Evolutionary conservation across 2,113 vertebrate genomes (phyloP), one percentile per base, ranked within the genome.

Genomic region (Cryptomyrus ogoouensis): DNA sequence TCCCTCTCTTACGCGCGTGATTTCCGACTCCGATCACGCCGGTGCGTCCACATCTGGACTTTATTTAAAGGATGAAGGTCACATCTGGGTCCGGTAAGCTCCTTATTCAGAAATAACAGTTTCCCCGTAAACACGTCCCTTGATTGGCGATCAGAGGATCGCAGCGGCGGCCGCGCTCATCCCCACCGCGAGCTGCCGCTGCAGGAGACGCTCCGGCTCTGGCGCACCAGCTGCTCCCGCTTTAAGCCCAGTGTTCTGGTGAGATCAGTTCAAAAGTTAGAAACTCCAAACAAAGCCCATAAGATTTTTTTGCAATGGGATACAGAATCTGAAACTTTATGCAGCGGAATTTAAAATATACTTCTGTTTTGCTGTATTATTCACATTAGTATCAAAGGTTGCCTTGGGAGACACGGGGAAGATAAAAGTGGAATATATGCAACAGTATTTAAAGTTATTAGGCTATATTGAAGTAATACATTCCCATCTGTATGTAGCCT

Each of bases 41-140:
- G 62, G 31, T 88, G 24, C 87, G 52, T 88, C 42, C 56, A 89
- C 62, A 91, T 91, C 89, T 90, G 88, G 89, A 89, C 74, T 90
- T 87, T 89, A 74, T 31, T 85, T 89, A 91, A 87, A 89, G 83
- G 24, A 88, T 87, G 90, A 31, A 89, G 70, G 90, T 89, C 91
- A 83, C 88, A 90, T 42, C 62, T 89, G 88, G 77, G 90, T 87
- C 90, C 87, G 89, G 13, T 90, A 88, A 89, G 88, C 70, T 89
- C 86, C 88, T 92, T 90, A 89, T 35, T 88, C 77, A 88, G 91
- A 89, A 91, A 89, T 89, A 92, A 88, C 89, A 86, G 87, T 91
- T 89, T 31, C 21, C 42, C 87, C 21, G 49, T 46, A 88, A 83
- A 88, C 47, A 47, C 87, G 70, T 24, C 52, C 88, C 87, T 52